Evolutionary conservation across 2,113 vertebrate genomes (phyloP).

Genomic region (Muntiacus reevesi): DNA sequence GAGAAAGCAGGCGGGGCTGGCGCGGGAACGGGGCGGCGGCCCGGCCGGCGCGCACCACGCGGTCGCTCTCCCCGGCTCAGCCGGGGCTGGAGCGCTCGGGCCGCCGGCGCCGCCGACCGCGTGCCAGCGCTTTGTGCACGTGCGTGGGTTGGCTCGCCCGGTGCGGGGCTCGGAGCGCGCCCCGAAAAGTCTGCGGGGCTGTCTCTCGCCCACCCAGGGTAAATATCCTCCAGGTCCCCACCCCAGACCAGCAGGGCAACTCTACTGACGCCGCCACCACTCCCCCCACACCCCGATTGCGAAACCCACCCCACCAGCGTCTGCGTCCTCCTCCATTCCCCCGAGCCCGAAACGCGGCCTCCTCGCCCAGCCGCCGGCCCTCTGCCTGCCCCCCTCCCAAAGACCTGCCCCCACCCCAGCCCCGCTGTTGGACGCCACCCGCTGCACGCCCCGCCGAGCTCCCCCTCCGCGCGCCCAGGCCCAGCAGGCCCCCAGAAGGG

Average conservation of each 20-base stretch:
- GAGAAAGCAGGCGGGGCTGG: background rate
- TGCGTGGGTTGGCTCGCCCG: background rate
- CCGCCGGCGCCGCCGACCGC: background rate
- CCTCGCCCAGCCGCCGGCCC: background rate
- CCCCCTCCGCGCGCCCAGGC: background rate
- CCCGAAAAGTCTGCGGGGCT: background rate
- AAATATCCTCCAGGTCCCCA: background rate
- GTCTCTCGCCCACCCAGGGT: background rate
- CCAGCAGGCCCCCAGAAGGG: background rate
- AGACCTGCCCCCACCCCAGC: background rate
- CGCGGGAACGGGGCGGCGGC: background rate
- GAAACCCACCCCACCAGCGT: background rate
- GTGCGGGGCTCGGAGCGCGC: background rate
- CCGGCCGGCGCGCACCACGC: background rate
- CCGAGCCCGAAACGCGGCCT: background rate
- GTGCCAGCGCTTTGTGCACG: slow-evolving; percentile 17
- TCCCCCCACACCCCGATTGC: background rate
- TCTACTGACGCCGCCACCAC: background rate
- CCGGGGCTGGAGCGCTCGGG: background rate
- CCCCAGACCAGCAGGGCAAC: background rate
- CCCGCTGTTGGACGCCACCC: background rate
- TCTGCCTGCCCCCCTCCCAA: background rate
- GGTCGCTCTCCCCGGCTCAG: background rate
- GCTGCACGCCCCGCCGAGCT: background rate
- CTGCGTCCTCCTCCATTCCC: background rate